Percentiles rank a stretch among this genome's conserved stretches.
Conservation (phyloP, 2,113 vertebrate genomes). For the Percopsis transmontana region DNA sequence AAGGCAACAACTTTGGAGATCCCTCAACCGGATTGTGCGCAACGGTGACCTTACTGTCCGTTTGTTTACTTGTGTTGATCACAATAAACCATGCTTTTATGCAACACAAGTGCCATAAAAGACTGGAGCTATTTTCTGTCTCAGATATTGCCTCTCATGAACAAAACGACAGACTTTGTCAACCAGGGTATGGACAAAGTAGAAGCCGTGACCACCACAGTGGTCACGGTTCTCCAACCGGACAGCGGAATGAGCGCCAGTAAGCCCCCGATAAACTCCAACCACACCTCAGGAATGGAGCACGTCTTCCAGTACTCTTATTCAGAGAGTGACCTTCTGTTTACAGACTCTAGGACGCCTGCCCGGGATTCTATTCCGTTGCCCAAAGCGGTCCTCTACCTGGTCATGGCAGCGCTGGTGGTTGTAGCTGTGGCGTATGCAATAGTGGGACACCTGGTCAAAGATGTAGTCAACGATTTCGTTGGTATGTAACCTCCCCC, state of each 20-base stretch:
- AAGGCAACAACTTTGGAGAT: constrained; percentile 3
- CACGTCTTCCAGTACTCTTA: constrained; percentile 84
- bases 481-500: constrained; percentile 85
- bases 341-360: constrained; percentile 83
- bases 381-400: constrained; percentile 89
- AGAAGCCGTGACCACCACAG: constrained; percentile 80
- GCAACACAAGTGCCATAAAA: constrained; percentile 86
- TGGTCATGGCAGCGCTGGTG: constrained; percentile 88
- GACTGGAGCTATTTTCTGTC: constrained; percentile 88
- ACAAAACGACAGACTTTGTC: constrained; percentile 82
- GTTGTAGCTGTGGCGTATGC: constrained; percentile 87
- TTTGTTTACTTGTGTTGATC: background rate
- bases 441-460: constrained; percentile 89
- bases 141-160: constrained; percentile 85
- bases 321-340: constrained; percentile 83
- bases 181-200: constrained; percentile 72
- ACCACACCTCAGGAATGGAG: constrained; percentile 84
- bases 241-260: constrained; percentile 79
- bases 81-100: constrained; percentile 80
- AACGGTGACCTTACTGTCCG: background rate
- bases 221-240: constrained; percentile 84
- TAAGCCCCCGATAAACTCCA: constrained; percentile 80
- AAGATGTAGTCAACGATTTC: constrained; percentile 87
- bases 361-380: constrained; percentile 81
- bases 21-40: constrained; percentile 10